Conservation (phyloP, 1,140 invertebrate genomes). For the Anastatus disparis region DNA sequence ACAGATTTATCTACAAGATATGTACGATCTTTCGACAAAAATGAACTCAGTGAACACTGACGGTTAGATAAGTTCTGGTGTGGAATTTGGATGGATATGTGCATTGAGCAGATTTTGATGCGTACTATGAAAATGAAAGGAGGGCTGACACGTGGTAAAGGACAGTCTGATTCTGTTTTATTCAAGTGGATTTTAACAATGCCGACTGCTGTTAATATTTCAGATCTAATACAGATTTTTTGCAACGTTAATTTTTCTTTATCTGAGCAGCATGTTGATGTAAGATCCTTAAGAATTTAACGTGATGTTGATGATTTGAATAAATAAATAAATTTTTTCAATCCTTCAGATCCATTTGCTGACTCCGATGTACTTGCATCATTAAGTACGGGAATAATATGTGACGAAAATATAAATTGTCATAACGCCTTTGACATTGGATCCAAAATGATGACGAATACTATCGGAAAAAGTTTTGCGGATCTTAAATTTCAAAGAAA, state of each 20-base stretch:
- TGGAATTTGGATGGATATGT: slow-evolving; percentile 59
- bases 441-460: neutral
- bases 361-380: neutral
- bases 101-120: slow-evolving; percentile 58
- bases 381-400: neutral
- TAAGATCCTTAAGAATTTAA: slow-evolving; percentile 48
- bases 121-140: slow-evolving; percentile 52
- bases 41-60: too few relatives aligned
- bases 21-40: too few relatives aligned
- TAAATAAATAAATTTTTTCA: slow-evolving; percentile 8
- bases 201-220: slow-evolving; percentile 45
- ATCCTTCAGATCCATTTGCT: neutral
- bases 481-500: neutral
- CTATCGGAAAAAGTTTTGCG: neutral
- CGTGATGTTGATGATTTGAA: slow-evolving; percentile 47
- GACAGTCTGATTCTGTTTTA: slow-evolving; percentile 44
- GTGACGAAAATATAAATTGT: neutral
- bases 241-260: neutral
- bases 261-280: slow-evolving; percentile 57
- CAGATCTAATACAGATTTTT: slow-evolving; percentile 50
- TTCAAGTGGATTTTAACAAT: slow-evolving; percentile 43
- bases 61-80: slow-evolving; percentile 59
- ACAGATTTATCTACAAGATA: too few relatives aligned
- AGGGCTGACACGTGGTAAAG: slow-evolving; percentile 47
- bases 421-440: neutral